Conservation (phyloP, 2,113 vertebrate genomes). For the Eubucco bourcierii region DNA sequence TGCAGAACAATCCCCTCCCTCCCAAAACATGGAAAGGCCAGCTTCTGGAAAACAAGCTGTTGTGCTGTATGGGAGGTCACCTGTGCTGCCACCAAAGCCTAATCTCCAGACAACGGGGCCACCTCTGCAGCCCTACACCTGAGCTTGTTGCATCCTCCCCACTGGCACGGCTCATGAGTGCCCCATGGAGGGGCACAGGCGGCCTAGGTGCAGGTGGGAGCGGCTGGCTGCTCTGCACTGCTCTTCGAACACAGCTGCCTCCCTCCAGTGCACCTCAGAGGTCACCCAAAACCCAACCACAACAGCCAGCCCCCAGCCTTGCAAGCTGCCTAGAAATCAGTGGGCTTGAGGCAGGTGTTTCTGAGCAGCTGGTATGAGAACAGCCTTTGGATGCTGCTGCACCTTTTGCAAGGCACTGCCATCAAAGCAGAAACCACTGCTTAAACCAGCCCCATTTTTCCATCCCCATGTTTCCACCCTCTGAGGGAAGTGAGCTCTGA, state of each 20-base stretch:
- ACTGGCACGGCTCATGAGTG: not conserved
- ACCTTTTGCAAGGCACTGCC: not conserved
- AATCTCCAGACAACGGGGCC: not conserved
- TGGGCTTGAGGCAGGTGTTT: not conserved
- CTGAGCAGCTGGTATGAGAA: not conserved
- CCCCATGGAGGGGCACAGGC: not conserved
- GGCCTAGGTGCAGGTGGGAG: not conserved
- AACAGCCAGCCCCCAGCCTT: not conserved
- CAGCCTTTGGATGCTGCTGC: rapidly evolving
- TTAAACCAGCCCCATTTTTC: not conserved
- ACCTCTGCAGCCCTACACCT: not conserved
- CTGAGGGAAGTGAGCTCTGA: not conserved
- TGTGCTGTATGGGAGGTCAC: not conserved
- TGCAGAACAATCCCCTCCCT: not conserved
- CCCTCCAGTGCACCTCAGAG: not conserved
- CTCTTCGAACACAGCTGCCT: not conserved
- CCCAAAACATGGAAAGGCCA: not conserved
- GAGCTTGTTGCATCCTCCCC: not conserved
- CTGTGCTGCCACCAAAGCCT: not conserved
- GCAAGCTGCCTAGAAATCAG: not conserved
- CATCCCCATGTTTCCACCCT: not conserved
- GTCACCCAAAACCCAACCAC: not conserved
- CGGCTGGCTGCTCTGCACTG: not conserved
- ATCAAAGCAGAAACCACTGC: not conserved
- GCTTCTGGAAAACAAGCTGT: not conserved